Conservation (phyloP, 2,888 invertebrate genomes). For the Dexiosoma caninum region DNA sequence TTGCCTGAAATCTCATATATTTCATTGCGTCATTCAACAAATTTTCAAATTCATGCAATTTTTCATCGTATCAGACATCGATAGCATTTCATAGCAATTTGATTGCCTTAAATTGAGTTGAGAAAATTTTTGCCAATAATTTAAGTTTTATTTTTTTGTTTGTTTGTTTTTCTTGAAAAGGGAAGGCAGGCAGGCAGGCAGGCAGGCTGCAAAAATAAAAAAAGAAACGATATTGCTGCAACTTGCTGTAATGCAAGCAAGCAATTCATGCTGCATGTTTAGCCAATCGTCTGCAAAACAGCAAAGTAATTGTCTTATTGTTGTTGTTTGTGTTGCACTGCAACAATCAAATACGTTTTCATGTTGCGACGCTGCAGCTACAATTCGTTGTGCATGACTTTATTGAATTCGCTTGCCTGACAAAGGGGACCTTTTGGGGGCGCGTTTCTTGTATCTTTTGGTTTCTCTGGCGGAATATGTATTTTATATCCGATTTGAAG, state of each 20-base stretch:
- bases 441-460: constrained; percentile 56
- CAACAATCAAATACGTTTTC: constrained; percentile 48
- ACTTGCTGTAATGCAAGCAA: constrained; percentile 42
- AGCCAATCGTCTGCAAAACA: constrained; percentile 48
- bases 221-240: constrained; percentile 1
- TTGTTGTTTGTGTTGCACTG: constrained; percentile 21
- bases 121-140: constrained; percentile 46
- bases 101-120: constrained; percentile 61
- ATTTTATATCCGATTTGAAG: constrained; percentile 41
- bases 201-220: not conserved
- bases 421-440: constrained; percentile 54
- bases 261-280: constrained; percentile 45
- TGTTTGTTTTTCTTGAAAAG: not conserved
- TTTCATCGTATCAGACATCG: constrained; percentile 62
- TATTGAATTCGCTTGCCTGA: constrained; percentile 20
- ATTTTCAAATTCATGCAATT: constrained; percentile 63
- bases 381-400: constrained; percentile 62
- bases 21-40: constrained; percentile 63
- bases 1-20: constrained; percentile 35
- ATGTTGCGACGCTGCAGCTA: constrained; percentile 53
- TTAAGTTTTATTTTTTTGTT: not conserved
- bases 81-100: constrained; percentile 63
- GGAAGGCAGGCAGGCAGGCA: constrained; percentile 26
- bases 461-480: constrained; percentile 1
- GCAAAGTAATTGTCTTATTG: constrained; percentile 52